Percentiles rank a stretch among this genome's conserved stretches.
Conservation (phyloP, 2,888 invertebrate species). For the Phorcus lineatus region DNA sequence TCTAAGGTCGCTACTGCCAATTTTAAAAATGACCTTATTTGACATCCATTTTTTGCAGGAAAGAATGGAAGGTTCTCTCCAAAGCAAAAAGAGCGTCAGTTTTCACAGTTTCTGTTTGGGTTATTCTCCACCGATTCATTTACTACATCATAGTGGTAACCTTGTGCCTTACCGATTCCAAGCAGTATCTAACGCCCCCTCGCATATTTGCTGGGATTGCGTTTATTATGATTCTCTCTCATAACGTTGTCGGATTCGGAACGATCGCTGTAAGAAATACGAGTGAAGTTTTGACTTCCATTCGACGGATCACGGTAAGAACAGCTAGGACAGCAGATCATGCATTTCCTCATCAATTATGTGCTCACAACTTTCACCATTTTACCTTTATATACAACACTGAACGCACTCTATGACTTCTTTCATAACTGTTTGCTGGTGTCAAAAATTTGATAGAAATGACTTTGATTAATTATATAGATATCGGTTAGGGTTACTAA, state of each 20-base stretch:
- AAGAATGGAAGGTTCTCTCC: background rate
- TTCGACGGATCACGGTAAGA: slow-evolving; percentile 5
- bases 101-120: background rate
- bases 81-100: background rate
- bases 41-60: background rate
- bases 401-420: too few relatives aligned
- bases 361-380: too few relatives aligned
- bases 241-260: background rate
- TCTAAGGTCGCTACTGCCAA: too few relatives aligned
- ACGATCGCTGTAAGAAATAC: background rate
- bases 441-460: too few relatives aligned
- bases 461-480: too few relatives aligned
- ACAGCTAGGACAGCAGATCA: background rate
- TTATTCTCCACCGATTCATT: slow-evolving; percentile 3
- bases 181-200: background rate
- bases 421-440: too few relatives aligned
- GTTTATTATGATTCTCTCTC: background rate
- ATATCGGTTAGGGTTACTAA: too few relatives aligned
- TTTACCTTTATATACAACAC: too few relatives aligned
- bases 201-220: background rate
- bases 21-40: too few relatives aligned
- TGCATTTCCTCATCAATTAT: too few relatives aligned
- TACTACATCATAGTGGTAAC: background rate
- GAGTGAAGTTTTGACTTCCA: background rate
- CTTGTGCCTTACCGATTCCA: background rate